phyloP scores from a whole-genome alignment of 2,113 vertebrate species.

The Poeciliopsis prolifica region DNA sequence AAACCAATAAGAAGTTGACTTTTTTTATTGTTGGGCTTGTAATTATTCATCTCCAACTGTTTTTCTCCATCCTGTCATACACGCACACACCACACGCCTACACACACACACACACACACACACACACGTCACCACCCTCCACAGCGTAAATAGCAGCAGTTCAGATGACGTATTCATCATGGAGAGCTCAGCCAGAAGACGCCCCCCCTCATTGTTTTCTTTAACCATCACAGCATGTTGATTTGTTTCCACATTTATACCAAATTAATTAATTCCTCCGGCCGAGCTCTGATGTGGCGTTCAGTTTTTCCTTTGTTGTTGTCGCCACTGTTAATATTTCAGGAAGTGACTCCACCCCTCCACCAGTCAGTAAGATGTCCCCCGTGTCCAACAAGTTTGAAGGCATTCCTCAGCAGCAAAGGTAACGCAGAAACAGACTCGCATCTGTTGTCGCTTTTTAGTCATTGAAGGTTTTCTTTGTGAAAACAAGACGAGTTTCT shows the following conservation, averaged over 20 bases:
- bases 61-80: conserved; percentile 36
- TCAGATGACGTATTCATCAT: conserved; percentile 48
- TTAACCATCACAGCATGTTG: conserved; percentile 71
- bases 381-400: conserved; percentile 92
- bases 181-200: conserved; percentile 77
- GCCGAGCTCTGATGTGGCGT: not conserved
- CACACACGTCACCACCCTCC: conserved; percentile 18
- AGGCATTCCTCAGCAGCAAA: conserved; percentile 95
- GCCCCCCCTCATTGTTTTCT: conserved; percentile 55
- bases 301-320: conserved; percentile 55
- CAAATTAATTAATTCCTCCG: conserved; percentile 32
- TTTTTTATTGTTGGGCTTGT: not conserved
- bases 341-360: conserved; percentile 95
- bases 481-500: not conserved
- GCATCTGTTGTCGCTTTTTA: not conserved
- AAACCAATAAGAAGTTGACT: not conserved
- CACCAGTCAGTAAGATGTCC: conserved; percentile 87
- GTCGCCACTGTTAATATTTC: conserved; percentile 54
- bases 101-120: not conserved
- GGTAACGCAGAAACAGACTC: conserved; percentile 75
- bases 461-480: not conserved
- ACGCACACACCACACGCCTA: no score
- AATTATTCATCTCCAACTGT: conserved; percentile 46
- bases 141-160: conserved; percentile 33
- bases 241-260: conserved; percentile 63